A percentile compares a stretch with the other conserved stretches of the same genome.
Conservation (phyloP, 2,113 vertebrate species). For the Rhinolophus ferrumequinum region DNA sequence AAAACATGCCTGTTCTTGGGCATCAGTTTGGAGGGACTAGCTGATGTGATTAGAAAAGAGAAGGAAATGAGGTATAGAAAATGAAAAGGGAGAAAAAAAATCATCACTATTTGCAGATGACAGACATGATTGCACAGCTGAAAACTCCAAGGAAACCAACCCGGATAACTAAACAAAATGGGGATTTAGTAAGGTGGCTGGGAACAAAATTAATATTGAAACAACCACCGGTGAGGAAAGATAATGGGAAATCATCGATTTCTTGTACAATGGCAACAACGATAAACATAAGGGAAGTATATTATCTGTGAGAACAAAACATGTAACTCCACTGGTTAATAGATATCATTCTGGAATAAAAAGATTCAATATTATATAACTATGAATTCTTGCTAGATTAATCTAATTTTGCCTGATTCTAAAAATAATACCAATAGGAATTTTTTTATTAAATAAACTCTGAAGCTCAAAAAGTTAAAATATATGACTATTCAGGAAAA, state of each 20-base stretch:
- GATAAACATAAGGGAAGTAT: not conserved
- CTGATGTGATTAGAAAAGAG: not conserved
- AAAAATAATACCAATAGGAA: not conserved
- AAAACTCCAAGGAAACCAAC: slow-evolving; percentile 2
- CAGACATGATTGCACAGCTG: not conserved
- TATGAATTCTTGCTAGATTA: not conserved
- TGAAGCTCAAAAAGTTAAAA: not conserved
- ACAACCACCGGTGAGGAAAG: not conserved
- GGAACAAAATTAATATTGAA: not conserved
- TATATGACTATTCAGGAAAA: not conserved
- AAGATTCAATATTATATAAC: not conserved
- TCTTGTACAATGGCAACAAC: not conserved
- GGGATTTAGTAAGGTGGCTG: not conserved
- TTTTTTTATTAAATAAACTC: not conserved
- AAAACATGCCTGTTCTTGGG: not conserved
- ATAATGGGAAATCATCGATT: not conserved
- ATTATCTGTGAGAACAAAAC: not conserved
- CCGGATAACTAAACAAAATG: not conserved
- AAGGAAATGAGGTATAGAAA: slow-evolving; percentile 35
- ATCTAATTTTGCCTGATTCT: not conserved
- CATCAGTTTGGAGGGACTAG: not conserved
- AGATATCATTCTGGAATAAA: not conserved
- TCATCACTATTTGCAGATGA: not conserved
- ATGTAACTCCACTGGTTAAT: not conserved
- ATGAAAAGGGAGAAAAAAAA: not conserved